Evolutionary conservation across 1,140 invertebrate genomes (phyloP), one percentile per base, ranked within the genome.

Genomic region (Sinella curviseta): DNA sequence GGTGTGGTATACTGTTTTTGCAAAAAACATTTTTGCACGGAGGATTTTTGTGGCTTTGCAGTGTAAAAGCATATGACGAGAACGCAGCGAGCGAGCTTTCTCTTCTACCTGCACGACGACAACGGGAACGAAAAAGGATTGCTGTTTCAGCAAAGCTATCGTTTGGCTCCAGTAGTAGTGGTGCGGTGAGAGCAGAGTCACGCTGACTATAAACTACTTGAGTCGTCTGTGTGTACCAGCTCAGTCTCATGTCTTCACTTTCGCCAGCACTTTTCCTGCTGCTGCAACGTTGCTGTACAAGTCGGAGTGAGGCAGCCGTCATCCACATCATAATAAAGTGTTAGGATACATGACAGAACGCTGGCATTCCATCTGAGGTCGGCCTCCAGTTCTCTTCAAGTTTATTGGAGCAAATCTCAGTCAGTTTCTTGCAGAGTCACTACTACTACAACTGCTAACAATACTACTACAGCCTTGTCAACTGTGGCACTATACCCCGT

Each of bases 291-390:
- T 48, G 39, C 39, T 48, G 39, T 48, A 8, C 20, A 20, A 48
- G 39, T 8, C 39, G 39, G 8, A 48, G 20, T 12, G 39, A 48
- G 8, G 20, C 8, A 48, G 39, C 57, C 57, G 24, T 12, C 57
- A 17, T 60, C 57, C 24, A 26, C 3, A 60, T 14, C 57, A 60
- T 60, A 48, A 14, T 16, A 70, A 70, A 70, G 26, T 31, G 65
- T 31, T 31, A 30, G 26, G 31, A 70, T 33, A 65, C 65, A 70
- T 70, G 65, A 70, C 24, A 24, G 30, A 70, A 70, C 2, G 28
- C 30, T 33, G 65, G 65, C 65, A 70, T 31, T 70, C 12, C 31
- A 33, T 33, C 31, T 30, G 65, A 70, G 65, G 65, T 70, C n/a
- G 65, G 26, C 65, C 12, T 70, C 65, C 31, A 70, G 65, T 60